A percentile compares a stretch with the other conserved stretches of the same genome.
Conservation (phyloP, 1,140 invertebrate genomes). For the Drosophila obscura region DNA sequence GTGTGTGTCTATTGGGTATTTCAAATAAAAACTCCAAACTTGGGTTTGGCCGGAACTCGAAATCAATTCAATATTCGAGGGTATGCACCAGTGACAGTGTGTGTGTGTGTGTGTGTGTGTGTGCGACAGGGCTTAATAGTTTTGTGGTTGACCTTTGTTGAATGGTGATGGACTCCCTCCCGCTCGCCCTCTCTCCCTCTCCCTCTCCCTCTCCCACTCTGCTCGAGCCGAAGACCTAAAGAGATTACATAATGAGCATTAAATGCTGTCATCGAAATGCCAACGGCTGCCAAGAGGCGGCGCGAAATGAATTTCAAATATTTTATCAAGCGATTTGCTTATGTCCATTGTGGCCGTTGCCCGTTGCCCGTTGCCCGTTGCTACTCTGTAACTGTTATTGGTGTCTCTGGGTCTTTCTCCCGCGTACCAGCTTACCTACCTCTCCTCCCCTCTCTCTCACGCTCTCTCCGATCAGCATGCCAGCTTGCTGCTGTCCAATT, state of each 20-base stretch:
- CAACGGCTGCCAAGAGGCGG: slow-evolving; percentile 56
- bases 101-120: not conserved
- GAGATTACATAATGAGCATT: slow-evolving; percentile 72
- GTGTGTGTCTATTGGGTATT: slow-evolving; percentile 23
- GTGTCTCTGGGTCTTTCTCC: slow-evolving; percentile 9
- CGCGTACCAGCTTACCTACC: no score
- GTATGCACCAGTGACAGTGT: not conserved
- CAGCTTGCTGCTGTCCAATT: slow-evolving; percentile 19
- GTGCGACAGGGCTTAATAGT: slow-evolving; percentile 23
- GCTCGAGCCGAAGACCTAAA: slow-evolving; percentile 11
- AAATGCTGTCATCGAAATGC: slow-evolving; percentile 76
- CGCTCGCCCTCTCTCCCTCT: not conserved
- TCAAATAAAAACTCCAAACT: slow-evolving; percentile 29
- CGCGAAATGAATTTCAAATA: slow-evolving; percentile 76
- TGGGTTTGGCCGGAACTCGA: slow-evolving; percentile 61
- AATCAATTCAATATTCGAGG: slow-evolving; percentile 25
- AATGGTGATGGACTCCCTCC: not conserved
- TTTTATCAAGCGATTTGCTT: slow-evolving; percentile 64
- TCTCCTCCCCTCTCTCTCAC: no score
- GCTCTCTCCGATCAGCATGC: not conserved
- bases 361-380: not conserved
- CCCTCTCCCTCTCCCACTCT: no score
- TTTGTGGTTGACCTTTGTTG: slow-evolving; percentile 52
- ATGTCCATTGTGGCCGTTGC: slow-evolving; percentile 23
- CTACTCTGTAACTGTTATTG: slow-evolving; percentile 17